Conservation (phyloP, 2,888 invertebrate genomes). For the Alentia gelatinosa region DNA sequence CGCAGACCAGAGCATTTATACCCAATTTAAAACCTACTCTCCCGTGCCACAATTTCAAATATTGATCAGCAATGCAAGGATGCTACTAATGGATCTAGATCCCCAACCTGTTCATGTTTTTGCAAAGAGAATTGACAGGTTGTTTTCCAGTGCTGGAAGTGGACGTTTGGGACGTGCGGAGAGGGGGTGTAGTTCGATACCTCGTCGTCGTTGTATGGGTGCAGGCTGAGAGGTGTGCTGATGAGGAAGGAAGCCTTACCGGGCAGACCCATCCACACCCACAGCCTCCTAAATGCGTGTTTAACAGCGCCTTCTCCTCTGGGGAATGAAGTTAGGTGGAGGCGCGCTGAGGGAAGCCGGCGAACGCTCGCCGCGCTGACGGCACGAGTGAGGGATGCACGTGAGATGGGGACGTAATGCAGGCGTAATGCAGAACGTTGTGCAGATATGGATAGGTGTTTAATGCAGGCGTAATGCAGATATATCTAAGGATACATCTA, state of each 20-base stretch:
- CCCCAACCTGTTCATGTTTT: not conserved
- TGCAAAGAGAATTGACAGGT: too few species aligned
- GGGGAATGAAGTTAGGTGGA: not conserved
- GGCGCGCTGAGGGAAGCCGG: not conserved
- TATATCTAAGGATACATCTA: too few species aligned
- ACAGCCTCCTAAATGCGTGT: not conserved
- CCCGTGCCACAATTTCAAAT: not conserved
- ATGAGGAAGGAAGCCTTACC: not conserved
- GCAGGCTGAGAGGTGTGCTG: not conserved
- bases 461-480: too few species aligned
- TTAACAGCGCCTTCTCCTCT: not conserved
- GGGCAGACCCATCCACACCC: not conserved
- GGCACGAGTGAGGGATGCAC: not conserved
- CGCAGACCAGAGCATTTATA: too few species aligned
- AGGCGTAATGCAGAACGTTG: too few species aligned
- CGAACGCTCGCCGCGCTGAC: not conserved
- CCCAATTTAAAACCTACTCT: not conserved
- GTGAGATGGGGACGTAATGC: not conserved
- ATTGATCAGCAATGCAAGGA: not conserved
- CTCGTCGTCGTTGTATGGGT: not conserved
- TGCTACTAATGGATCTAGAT: too few species aligned
- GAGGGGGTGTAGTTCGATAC: not conserved
- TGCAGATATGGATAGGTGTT: not conserved
- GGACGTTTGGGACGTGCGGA: not conserved
- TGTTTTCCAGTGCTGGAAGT: too few species aligned